Conservation (phyloP, 2,113 vertebrate species). For the Pipa parva region DNA sequence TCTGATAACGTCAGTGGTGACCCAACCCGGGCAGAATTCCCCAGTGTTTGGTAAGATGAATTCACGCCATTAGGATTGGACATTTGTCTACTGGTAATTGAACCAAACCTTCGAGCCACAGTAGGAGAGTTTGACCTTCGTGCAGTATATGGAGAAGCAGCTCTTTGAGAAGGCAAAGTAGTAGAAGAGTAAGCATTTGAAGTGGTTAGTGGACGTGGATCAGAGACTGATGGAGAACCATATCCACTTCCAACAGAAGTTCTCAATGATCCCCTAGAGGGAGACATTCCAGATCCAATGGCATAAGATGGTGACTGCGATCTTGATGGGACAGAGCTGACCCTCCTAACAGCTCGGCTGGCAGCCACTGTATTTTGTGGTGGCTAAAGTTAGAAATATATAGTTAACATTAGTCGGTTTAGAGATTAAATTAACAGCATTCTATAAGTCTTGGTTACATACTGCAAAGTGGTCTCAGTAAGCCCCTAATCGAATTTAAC, state of each 20-base stretch:
- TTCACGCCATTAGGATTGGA: conserved; percentile 61
- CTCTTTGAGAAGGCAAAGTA: conserved; percentile 78
- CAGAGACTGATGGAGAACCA: conserved; percentile 74
- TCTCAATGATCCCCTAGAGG: conserved; percentile 84
- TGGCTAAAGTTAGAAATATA: conserved; percentile 54
- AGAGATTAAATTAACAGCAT: too few species aligned
- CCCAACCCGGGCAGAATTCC: conserved; percentile 61
- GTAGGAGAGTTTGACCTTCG: conserved; percentile 78
- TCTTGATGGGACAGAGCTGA: conserved; percentile 91
- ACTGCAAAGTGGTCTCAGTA: too few species aligned
- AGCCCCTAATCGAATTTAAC: too few species aligned
- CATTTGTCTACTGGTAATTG: conserved; percentile 64
- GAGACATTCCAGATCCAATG: conserved; percentile 73
- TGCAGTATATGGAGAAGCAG: conserved; percentile 69
- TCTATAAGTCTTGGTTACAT: too few species aligned
- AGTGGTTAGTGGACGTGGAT: conserved; percentile 69
- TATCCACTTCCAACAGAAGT: conserved; percentile 77
- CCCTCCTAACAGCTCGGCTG: conserved; percentile 82
- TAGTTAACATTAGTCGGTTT: not conserved
- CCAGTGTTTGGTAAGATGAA: conserved; percentile 70
- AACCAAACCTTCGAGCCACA: conserved; percentile 73
- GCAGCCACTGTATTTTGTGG: conserved; percentile 57
- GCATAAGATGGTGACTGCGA: conserved; percentile 86
- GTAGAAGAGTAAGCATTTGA: conserved; percentile 76
- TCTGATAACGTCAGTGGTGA: conserved; percentile 77